phyloP scores from a whole-genome alignment of 2,797 vertebrate species.

The Bradypodion pumilum region DNA sequence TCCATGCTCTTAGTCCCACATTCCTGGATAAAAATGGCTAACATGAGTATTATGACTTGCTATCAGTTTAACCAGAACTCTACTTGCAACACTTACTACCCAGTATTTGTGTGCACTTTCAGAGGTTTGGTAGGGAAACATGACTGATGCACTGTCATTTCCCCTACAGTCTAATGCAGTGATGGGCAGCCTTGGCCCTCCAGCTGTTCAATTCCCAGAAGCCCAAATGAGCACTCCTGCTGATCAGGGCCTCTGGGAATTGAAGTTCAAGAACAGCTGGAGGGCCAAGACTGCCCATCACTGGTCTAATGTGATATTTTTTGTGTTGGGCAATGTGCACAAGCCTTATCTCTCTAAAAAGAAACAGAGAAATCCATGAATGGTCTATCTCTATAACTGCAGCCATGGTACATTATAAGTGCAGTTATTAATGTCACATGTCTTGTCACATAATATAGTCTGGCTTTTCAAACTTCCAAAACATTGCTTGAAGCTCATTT shows the following conservation, averaged over 20 bases:
- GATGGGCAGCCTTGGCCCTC: too few species aligned
- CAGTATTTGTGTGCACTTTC: neutral
- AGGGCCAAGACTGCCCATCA: too few species aligned
- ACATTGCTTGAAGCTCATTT: neutral
- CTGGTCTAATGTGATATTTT: neutral
- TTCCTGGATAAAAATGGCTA: neutral
- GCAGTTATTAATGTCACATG: too few species aligned
- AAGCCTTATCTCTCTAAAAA: neutral
- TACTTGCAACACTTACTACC: neutral
- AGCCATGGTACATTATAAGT: neutral
- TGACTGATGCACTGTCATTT: too few species aligned
- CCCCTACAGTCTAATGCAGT: neutral
- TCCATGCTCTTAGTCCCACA: neutral
- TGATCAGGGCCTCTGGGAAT: too few species aligned
- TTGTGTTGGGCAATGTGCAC: neutral
- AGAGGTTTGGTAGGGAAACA: neutral
- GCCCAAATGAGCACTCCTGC: too few species aligned
- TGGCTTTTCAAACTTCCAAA: neutral
- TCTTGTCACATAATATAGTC: neutral
- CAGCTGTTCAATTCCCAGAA: too few species aligned
- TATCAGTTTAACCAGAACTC: neutral
- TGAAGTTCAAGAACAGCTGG: too few species aligned
- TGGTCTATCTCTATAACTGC: neutral
- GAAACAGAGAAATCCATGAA: neutral
- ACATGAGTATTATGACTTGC: neutral